phyloP scores from a whole-genome alignment of 1,140 invertebrate species.

The Brachionus rubens region DNA sequence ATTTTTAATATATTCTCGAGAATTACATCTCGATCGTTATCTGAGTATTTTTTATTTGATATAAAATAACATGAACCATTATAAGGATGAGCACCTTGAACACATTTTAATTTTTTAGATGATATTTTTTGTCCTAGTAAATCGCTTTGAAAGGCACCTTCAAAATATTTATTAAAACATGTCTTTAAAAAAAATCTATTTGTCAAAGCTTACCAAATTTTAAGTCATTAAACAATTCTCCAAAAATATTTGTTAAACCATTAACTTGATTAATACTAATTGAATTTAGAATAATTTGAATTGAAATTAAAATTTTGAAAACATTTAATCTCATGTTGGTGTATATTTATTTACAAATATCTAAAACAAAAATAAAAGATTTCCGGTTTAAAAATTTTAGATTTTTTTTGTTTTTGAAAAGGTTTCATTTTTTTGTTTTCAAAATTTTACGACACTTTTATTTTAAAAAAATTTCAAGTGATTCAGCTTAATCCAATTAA shows the following conservation, averaged over 20 bases:
- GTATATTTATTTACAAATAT: no score
- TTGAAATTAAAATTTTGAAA: not conserved
- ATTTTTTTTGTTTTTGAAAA: not conserved
- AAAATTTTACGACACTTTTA: not conserved
- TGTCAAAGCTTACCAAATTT: conserved; percentile 7
- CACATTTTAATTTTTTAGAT: not conserved
- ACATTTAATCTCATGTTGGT: no score
- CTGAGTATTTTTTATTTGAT: conserved; percentile 29
- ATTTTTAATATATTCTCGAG: not conserved
- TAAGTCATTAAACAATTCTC: conserved; percentile 29
- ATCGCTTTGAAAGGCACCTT: conserved; percentile 2
- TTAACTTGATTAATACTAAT: not conserved
- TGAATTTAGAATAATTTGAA: not conserved
- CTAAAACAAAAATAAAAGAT: no score
- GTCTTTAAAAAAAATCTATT: not conserved
- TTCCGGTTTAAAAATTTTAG: no score
- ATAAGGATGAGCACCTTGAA: not conserved
- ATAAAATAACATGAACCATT: conserved; percentile 45
- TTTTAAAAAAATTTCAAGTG: not conserved
- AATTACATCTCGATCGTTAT: not conserved
- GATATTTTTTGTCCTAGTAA: not conserved
- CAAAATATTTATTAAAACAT: not conserved
- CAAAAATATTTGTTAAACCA: conserved; percentile 35
- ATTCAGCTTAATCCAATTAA: not conserved
- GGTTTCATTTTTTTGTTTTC: not conserved